Evolutionary conservation across 2,888 invertebrate species (phyloP).

Genomic region (Acanthoscelides obtectus): DNA sequence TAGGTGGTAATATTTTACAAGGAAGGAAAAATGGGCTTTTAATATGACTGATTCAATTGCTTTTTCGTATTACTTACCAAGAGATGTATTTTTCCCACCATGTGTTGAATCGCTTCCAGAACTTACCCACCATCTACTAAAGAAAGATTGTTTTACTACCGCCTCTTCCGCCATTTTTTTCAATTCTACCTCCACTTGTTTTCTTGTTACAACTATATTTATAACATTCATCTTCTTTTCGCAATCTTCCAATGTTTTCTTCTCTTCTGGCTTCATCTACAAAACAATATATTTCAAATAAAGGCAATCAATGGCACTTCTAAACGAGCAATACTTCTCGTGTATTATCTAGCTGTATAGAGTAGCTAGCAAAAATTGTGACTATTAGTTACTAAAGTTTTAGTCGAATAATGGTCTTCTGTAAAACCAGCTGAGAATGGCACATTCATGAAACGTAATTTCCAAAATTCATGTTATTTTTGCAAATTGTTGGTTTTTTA

Average conservation of each 20-base stretch:
- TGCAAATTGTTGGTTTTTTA: too few relatives aligned
- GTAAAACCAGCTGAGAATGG: too few relatives aligned
- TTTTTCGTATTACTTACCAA: slow-evolving; percentile 49
- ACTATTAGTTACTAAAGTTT: too few relatives aligned
- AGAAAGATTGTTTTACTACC: slow-evolving; percentile 59
- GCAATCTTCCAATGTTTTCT: slow-evolving; percentile 53
- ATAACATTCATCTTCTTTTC: slow-evolving; percentile 83
- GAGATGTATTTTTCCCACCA: slow-evolving; percentile 46
- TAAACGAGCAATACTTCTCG: neutral
- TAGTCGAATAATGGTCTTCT: too few relatives aligned
- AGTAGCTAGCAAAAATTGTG: slow-evolving; percentile 9
- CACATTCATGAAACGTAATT: too few relatives aligned
- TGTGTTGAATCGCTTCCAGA: slow-evolving; percentile 9
- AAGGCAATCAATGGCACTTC: neutral
- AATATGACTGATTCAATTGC: too few relatives aligned
- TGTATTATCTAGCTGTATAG: neutral
- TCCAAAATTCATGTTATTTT: too few relatives aligned
- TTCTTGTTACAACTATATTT: slow-evolving; percentile 86
- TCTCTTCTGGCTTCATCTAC: slow-evolving; percentile 24
- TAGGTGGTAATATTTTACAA: too few relatives aligned
- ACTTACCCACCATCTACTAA: slow-evolving; percentile 63
- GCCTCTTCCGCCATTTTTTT: slow-evolving; percentile 32
- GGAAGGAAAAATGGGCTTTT: too few relatives aligned
- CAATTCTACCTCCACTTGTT: slow-evolving; percentile 86
- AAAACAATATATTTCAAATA: neutral